Evolutionary conservation across 2,888 invertebrate species (phyloP).

Genomic region (Seira musarum): DNA sequence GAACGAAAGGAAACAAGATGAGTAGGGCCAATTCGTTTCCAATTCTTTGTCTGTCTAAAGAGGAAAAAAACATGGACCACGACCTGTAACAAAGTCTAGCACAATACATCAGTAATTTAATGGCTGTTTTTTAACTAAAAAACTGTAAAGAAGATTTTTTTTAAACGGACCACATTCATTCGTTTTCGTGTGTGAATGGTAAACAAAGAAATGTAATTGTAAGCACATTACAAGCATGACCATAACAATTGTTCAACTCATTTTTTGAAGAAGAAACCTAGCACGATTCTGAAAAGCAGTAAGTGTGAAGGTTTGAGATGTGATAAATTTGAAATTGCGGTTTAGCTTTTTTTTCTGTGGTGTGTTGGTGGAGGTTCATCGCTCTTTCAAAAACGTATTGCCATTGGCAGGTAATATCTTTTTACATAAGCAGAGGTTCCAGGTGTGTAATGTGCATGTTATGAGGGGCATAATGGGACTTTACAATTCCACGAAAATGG

Average conservation of each 20-base stretch:
- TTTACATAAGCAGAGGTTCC: conserved; percentile 18
- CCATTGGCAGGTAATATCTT: conserved; percentile 18
- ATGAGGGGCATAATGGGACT: conserved; percentile 12
- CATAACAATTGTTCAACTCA: conserved; percentile 23
- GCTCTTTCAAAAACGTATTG: conserved; percentile 7
- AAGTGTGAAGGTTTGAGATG: background rate
- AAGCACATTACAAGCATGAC: conserved; percentile 40
- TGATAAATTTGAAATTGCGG: background rate
- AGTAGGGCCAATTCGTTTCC: too few species aligned
- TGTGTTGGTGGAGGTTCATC: background rate
- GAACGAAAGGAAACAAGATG: too few species aligned
- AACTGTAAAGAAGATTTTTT: too few species aligned
- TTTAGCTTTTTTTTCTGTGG: background rate
- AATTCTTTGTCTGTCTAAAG: too few species aligned
- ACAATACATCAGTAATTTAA: too few species aligned
- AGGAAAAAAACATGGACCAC: too few species aligned
- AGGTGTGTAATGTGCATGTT: conserved; percentile 19
- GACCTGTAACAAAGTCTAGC: too few species aligned
- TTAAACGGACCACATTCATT: too few species aligned
- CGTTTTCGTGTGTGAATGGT: background rate
- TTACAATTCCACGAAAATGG: conserved; percentile 22
- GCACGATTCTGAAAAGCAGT: background rate
- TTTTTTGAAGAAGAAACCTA: background rate
- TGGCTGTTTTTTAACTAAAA: too few species aligned
- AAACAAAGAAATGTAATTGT: conserved; percentile 23